Percentiles rank a stretch among this genome's conserved stretches.
These are phyloP conservation scores for Acrocera orbiculus DNA, from an alignment of 2,888 invertebrate genomes.

Conservation along the genomic window DNA sequence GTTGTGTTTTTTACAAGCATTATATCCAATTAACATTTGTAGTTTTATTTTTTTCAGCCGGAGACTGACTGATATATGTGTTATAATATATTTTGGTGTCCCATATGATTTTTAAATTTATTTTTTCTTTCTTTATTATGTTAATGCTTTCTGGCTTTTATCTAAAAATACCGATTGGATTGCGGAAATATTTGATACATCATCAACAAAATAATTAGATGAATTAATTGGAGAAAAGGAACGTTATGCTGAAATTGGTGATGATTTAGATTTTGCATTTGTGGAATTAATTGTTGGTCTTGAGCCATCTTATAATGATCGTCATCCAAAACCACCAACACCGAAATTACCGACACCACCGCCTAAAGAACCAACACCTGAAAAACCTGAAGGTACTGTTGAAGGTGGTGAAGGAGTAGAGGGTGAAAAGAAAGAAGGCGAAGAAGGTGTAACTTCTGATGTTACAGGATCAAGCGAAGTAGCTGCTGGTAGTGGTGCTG, in stretches of 20 bases:
- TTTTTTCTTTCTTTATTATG: too few species aligned
- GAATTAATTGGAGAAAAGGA: constrained; percentile 76
- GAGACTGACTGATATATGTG: too few species aligned
- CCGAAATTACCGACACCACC: constrained; percentile 26
- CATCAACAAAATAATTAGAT: constrained; percentile 31
- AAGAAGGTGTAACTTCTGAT: constrained; percentile 10
- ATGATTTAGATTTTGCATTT: constrained; percentile 86
- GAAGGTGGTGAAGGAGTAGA: constrained; percentile 13
- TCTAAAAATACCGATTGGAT: neutral
- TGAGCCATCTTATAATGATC: constrained; percentile 31
- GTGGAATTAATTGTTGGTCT: constrained; percentile 56
- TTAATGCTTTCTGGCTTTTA: too few species aligned
- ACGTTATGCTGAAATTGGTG: constrained; percentile 80
- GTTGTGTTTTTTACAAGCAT: too few species aligned
- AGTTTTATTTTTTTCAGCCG: too few species aligned
- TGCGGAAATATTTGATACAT: neutral
- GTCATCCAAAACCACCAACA: constrained; percentile 31
- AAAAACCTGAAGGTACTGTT: constrained; percentile 18
- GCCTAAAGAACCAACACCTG: constrained; percentile 21
- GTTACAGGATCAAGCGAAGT: constrained; percentile 15
- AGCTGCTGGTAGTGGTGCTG: constrained; percentile 18
- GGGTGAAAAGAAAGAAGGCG: constrained; percentile 8
- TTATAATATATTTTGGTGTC: too few species aligned
- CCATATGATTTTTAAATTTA: too few species aligned
- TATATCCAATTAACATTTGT: too few species aligned